Evolutionary conservation across 2,113 vertebrate genomes (phyloP), one percentile per base, ranked within the genome.

Genomic region (Thermophis baileyi): DNA sequence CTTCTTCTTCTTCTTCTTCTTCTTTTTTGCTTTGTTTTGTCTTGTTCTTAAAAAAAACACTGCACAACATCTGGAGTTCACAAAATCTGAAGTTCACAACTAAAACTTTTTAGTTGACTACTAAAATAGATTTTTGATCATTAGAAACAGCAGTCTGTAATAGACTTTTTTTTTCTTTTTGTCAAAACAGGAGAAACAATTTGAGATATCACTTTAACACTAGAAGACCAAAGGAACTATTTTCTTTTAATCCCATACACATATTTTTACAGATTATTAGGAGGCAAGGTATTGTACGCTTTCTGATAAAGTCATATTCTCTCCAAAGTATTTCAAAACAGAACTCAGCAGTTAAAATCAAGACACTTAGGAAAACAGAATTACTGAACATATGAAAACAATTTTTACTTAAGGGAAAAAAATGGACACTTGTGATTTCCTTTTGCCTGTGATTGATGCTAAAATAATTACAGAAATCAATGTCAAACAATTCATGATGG

Each of bases 81-180:
- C 98, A 99, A 98, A 99, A 98, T 98, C 98, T 98, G 98, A 99
- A 99, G 98, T 98, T 98, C 98, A 99, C 98, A 98, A 98, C 99
- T 99, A 99, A 99, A 93, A 98, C 99, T 98, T 98, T 86, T 98
- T 98, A 98, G 98, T 98, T 98, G 97, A 99, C 99, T 99, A 99
- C 98, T 99, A 99, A 99, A 99, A 99, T 99, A 99, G 98, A 99
- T 98, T 98, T 99, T 98, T 99, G 98, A 98, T 98, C 97, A 97
- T 99, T 99, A 99, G 98, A 99, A 99, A 99, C 98, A 98, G 98
- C 97, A 95, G 98, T 98, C 97, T 97, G 97, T 98, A 98, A 97
- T 98, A 97, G 98, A 93, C 97, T 98, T 97, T 98, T 97, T 97
- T 97, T 81, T 97, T 97, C 96, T 97, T 95, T 97, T 97, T 97